Percentiles rank a stretch among this genome's conserved stretches.
Evolutionary conservation across 2,113 vertebrate genomes (phyloP).

Genomic region (Lonchura striata): DNA sequence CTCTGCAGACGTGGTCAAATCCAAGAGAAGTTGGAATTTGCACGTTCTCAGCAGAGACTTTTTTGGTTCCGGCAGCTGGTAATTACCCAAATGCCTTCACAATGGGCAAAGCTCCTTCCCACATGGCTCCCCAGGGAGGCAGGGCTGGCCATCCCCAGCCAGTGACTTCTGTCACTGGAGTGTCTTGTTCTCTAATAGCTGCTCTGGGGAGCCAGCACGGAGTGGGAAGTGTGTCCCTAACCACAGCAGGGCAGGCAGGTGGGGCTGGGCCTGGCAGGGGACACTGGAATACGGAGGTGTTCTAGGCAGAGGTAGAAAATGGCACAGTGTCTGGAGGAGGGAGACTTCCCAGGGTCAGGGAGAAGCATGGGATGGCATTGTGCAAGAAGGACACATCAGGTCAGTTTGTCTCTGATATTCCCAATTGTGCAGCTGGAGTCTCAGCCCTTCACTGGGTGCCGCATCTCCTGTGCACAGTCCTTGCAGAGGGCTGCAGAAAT

Average conservation of each 20-base stretch:
- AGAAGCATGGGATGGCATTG: neutral
- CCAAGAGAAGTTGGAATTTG: neutral
- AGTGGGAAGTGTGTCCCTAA: neutral
- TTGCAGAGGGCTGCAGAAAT: neutral
- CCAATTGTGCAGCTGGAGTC: neutral
- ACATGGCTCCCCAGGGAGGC: neutral
- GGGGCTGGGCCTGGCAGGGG: neutral
- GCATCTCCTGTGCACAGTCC: neutral
- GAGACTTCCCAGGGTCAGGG: neutral
- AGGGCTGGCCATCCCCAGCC: neutral
- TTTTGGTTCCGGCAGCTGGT: neutral
- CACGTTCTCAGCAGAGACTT: neutral
- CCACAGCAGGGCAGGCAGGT: neutral
- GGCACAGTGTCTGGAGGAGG: neutral
- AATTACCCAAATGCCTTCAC: neutral
- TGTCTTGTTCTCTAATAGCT: neutral
- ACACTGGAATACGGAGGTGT: neutral
- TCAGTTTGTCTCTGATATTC: neutral
- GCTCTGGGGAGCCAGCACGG: neutral
- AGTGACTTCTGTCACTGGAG: neutral
- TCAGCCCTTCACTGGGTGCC: fast-evolving
- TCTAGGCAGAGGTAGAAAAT: neutral
- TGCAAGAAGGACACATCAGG: neutral
- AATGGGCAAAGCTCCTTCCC: conserved; percentile 21
- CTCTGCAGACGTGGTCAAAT: neutral